Evolutionary conservation across 2,888 invertebrate species (phyloP).

Genomic region (Silvanus unidentatus): DNA sequence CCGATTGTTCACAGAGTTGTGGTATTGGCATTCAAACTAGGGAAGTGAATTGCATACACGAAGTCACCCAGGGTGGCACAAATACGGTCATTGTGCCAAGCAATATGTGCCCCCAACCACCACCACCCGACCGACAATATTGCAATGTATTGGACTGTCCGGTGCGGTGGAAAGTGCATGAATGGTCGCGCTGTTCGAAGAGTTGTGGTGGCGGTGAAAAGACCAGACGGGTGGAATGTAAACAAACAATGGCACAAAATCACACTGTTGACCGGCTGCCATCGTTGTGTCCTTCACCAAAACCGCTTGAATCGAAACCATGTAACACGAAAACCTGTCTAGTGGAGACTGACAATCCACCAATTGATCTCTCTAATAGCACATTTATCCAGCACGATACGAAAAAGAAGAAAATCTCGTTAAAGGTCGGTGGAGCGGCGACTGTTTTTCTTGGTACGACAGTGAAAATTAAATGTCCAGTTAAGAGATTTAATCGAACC

Average conservation of each 20-base stretch:
- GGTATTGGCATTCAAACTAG: constrained; percentile 90
- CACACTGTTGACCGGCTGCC: constrained; percentile 75
- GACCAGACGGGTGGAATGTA: constrained; percentile 77
- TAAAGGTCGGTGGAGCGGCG: constrained; percentile 87
- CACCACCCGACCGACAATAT: constrained; percentile 81
- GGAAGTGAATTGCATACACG: constrained; percentile 81
- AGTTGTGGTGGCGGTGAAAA: constrained; percentile 91
- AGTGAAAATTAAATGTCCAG: constrained; percentile 90
- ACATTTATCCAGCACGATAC: constrained; percentile 81
- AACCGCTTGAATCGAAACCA: constrained; percentile 71
- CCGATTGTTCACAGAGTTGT: constrained; percentile 86
- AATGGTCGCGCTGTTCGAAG: constrained; percentile 89
- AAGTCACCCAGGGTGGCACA: constrained; percentile 78
- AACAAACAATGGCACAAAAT: constrained; percentile 90
- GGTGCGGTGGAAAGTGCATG: constrained; percentile 78
- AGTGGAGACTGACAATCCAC: constrained; percentile 63
- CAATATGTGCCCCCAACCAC: constrained; percentile 87
- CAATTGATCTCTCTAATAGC: constrained; percentile 72
- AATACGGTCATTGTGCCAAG: constrained; percentile 91
- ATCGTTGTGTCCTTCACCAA: constrained; percentile 67
- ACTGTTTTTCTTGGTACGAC: constrained; percentile 86
- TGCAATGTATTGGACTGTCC: constrained; percentile 93
- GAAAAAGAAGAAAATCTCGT: constrained; percentile 71
- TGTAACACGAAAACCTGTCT: constrained; percentile 82
- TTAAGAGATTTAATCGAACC: constrained; percentile 74